phyloP scores from a whole-genome alignment of 2,797 vertebrate species.

The Spinibarbus caldwelli region DNA sequence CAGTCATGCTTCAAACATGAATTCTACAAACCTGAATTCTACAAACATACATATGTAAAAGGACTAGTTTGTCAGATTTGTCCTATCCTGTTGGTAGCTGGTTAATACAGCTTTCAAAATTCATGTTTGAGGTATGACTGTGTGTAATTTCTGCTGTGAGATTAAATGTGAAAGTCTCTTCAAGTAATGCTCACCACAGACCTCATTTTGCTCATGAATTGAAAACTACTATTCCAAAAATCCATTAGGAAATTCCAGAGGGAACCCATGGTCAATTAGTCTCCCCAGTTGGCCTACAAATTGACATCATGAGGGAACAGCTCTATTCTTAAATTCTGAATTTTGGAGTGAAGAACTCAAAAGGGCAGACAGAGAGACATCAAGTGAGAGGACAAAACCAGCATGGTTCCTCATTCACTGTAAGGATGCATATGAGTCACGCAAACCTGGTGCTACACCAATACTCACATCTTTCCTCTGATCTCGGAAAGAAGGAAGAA shows the following conservation, averaged over 20 bases:
- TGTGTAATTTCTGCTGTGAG: not conserved
- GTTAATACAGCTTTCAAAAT: not conserved
- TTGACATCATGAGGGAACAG: not conserved
- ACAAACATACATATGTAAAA: not conserved
- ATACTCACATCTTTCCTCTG: not conserved
- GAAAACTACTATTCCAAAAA: not conserved
- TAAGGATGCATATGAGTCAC: not conserved
- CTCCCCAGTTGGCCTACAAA: not conserved
- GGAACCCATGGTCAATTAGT: not conserved
- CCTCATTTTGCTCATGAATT: not conserved
- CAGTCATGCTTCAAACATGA: not conserved
- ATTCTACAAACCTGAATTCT: not conserved
- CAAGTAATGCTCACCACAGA: not conserved
- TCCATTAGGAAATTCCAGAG: not conserved
- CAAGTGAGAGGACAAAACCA: not conserved
- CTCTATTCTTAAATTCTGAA: not conserved
- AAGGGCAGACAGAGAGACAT: not conserved
- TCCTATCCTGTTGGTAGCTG: too few species aligned
- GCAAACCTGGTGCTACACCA: not conserved
- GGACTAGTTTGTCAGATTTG: too few species aligned
- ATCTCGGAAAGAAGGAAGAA: constrained; percentile 3
- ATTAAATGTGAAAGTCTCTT: not conserved
- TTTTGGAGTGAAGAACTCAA: not conserved
- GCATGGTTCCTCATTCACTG: not conserved
- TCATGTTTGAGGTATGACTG: not conserved